phyloP scores from a whole-genome alignment of 2,888 invertebrate species.

The Elgonia sp. region DNA sequence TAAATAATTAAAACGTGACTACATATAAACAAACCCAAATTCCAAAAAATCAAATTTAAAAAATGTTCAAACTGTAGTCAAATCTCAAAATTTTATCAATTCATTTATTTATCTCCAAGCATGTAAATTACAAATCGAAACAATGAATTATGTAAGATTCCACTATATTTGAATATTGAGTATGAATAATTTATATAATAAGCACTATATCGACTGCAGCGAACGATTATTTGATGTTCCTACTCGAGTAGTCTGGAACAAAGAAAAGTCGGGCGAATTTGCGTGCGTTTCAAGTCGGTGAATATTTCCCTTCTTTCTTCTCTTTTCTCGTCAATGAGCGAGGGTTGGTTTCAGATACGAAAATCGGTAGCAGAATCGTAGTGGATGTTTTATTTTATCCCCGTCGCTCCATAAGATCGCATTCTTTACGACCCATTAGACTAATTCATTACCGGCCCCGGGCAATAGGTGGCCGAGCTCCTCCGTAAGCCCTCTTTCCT shows the following conservation, averaged over 20 bases:
- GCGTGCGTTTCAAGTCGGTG: slow-evolving; percentile 55
- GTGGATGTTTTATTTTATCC: slow-evolving; percentile 86
- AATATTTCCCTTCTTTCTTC: slow-evolving; percentile 60
- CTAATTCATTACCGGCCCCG: slow-evolving; percentile 86
- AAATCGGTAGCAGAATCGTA: slow-evolving; percentile 84
- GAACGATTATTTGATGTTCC: slow-evolving; percentile 69
- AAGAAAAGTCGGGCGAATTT: slow-evolving; percentile 58
- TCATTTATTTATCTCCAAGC: slow-evolving; percentile 46
- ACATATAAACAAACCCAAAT: too few relatives aligned
- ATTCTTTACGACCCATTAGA: slow-evolving; percentile 87
- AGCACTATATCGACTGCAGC: slow-evolving; percentile 61
- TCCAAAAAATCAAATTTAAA: too few relatives aligned
- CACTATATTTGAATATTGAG: slow-evolving; percentile 64
- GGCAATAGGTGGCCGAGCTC: slow-evolving; percentile 84
- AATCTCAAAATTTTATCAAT: slow-evolving; percentile 9
- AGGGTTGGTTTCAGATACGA: slow-evolving; percentile 63
- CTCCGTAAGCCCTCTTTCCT: slow-evolving; percentile 80
- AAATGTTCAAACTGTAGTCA: too few relatives aligned
- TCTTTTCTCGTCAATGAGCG: slow-evolving; percentile 63
- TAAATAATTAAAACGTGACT: too few relatives aligned
- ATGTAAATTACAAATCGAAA: slow-evolving; percentile 56
- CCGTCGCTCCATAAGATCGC: slow-evolving; percentile 86
- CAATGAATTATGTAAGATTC: slow-evolving; percentile 67
- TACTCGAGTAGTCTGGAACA: slow-evolving; percentile 53
- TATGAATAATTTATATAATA: slow-evolving; percentile 72